Percentiles rank a stretch among this genome's conserved stretches.
These are phyloP conservation scores for Eueides isabella DNA, from an alignment of 1,140 invertebrate species.

Conservation along the genomic window DNA sequence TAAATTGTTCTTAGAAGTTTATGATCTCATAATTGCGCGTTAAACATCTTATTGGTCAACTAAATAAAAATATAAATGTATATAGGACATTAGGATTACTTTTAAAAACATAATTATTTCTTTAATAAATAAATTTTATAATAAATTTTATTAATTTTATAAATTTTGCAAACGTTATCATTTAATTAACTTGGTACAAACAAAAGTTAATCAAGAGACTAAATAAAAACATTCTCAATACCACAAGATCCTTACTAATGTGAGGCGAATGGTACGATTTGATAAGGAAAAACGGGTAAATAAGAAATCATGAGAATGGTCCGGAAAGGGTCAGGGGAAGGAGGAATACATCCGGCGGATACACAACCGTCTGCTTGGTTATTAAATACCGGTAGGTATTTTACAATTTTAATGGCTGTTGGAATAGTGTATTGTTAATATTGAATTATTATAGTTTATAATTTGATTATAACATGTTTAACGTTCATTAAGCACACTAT, in stretches of 20 bases:
- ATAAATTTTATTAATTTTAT: no score
- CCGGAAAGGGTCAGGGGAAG: slow-evolving; percentile 58
- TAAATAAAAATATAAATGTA: neutral
- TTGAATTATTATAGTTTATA: neutral
- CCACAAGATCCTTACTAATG: slow-evolving; percentile 61
- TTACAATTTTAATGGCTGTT: slow-evolving; percentile 39
- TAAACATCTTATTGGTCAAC: slow-evolving; percentile 39
- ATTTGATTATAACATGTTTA: neutral
- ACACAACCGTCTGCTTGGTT: slow-evolving; percentile 47
- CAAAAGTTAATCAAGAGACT: slow-evolving; percentile 52
- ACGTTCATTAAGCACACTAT: neutral
- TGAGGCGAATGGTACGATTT: slow-evolving; percentile 68
- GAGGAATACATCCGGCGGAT: slow-evolving; percentile 54
- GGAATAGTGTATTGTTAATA: neutral
- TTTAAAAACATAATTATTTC: no score
- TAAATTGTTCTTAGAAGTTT: slow-evolving; percentile 49
- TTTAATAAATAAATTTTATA: no score
- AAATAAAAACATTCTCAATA: slow-evolving; percentile 58
- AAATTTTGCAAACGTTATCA: neutral
- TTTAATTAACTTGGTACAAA: slow-evolving; percentile 39
- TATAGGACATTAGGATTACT: no score
- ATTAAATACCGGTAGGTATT: slow-evolving; percentile 25
- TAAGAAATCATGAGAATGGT: slow-evolving; percentile 61
- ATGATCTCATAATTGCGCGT: slow-evolving; percentile 39
- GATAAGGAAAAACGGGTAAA: slow-evolving; percentile 78